Base-by-base conservation (phyloP, 1,140 invertebrate genomes). In the Bursaphelenchus mucronatus region DNA sequence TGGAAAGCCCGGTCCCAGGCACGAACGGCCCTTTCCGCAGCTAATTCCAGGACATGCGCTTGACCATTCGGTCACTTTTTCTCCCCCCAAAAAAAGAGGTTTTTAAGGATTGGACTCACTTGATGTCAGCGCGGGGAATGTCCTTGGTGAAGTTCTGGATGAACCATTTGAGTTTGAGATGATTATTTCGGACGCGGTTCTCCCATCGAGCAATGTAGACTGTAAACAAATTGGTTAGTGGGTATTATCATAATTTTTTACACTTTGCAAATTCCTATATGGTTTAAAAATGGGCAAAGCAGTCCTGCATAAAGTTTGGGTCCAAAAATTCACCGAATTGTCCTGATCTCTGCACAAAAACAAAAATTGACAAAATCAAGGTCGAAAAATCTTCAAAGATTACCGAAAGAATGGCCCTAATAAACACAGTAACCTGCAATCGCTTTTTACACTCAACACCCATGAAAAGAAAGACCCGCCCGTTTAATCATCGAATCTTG, bases 141-240 rank as follows among this genome's bases (percentile, higher is more conserved):
- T 74, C 71, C 45, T 76, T 72, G 10, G 71, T 74, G 44, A 74
- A 74, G 47, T 70, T 70, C 40, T 59, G 47, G 21, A 76, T 68
- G 56, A 59, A 76, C 74, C 74, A 76, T 46, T 68, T 76, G 8
- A 76, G 51, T 9, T 50, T 52, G 11, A 76, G 53, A 15, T 43
- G 45, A 54, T 76, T 66, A 56, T 79, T 55, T n/a, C 61, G 51
- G 8, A 76, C 55, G 59, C 78, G 78, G 56, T 71, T 70, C 54
- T 76, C 73, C 74, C 74, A 76, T 43, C 68, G 69, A 41, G 69
- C 61, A 56, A 78, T 68, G 50, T 70, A 74, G 17, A 79, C 74
- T 76, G 21, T 71, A 75, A 63, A 50, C 13, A 64, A 71, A 43
- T 6, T 40, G 43, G 39, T 66, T 17, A 13, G 21, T 66, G 8